Conservation (phyloP, 1,140 invertebrate genomes). For the Notospermus geniculatus region DNA sequence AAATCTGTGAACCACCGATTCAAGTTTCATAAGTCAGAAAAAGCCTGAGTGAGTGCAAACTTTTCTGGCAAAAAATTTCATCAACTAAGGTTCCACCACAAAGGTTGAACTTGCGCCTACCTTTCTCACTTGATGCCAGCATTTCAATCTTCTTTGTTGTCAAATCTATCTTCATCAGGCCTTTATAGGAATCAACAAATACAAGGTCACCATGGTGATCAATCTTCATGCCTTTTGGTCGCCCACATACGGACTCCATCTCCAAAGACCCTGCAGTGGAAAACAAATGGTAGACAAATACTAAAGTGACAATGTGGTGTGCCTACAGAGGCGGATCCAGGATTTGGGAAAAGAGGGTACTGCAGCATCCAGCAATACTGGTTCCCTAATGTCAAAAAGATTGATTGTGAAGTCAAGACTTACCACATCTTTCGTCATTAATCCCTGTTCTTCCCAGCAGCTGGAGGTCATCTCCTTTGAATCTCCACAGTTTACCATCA, state of each 20-base stretch:
- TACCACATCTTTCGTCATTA: constrained; percentile 32
- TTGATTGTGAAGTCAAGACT: constrained; percentile 6
- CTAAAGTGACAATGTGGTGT: background rate
- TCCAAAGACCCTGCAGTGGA: constrained; percentile 22
- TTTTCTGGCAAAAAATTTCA: background rate
- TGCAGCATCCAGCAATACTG: background rate
- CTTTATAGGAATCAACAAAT: constrained; percentile 76
- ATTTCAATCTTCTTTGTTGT: constrained; percentile 60
- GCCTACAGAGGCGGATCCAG: background rate
- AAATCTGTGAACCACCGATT: background rate
- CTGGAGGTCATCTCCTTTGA: constrained; percentile 24
- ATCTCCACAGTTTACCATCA: constrained; percentile 36
- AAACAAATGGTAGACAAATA: constrained; percentile 10
- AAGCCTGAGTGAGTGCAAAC: background rate
- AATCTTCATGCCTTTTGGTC: constrained; percentile 74
- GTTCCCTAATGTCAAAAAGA: background rate
- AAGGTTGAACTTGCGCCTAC: background rate
- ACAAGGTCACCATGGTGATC: constrained; percentile 69
- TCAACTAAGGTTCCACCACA: too few relatives aligned
- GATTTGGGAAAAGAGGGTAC: background rate
- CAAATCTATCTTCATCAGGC: constrained; percentile 74
- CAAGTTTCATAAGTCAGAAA: background rate
- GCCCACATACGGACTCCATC: constrained; percentile 63
- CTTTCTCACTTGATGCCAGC: constrained; percentile 10
- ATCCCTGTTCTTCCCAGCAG: constrained; percentile 27